Evolutionary conservation across 2,797 vertebrate genomes (phyloP).

Genomic region (Chelonia mydas): DNA sequence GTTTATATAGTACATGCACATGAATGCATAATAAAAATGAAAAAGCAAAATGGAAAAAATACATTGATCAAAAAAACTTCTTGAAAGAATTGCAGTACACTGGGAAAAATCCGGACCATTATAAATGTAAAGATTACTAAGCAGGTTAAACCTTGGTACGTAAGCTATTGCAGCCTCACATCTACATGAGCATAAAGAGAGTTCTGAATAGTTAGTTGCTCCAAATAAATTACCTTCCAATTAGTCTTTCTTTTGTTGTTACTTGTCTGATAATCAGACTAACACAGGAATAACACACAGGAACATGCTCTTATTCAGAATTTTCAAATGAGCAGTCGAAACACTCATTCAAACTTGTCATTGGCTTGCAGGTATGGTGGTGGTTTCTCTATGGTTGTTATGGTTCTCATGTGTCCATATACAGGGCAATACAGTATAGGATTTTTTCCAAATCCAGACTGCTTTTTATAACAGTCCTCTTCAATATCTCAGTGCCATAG

Average conservation of each 20-base stretch:
- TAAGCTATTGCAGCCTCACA: neutral
- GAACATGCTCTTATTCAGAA: neutral
- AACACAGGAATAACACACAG: neutral
- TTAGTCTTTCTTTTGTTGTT: neutral
- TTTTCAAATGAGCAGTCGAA: neutral
- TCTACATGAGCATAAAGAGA: neutral
- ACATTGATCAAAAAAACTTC: neutral
- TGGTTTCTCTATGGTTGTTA: neutral
- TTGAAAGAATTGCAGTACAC: neutral
- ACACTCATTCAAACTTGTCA: neutral
- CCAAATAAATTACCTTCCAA: neutral
- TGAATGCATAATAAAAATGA: neutral
- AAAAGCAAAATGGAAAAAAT: neutral
- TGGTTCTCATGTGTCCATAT: neutral
- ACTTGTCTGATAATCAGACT: neutral
- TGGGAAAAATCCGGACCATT: neutral
- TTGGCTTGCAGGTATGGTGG: neutral
- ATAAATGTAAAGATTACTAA: neutral
- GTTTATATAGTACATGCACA: neutral
- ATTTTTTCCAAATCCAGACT: accelerated
- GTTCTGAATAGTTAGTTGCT: neutral
- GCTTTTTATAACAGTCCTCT: neutral
- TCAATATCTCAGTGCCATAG: neutral
- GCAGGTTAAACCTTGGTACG: neutral
- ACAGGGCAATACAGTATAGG: accelerated